These are phyloP conservation scores for Petrosia ficiformis DNA, from an alignment of 37 sponge, comb jelly and placozoan genomes.

Conservation along the genomic window DNA sequence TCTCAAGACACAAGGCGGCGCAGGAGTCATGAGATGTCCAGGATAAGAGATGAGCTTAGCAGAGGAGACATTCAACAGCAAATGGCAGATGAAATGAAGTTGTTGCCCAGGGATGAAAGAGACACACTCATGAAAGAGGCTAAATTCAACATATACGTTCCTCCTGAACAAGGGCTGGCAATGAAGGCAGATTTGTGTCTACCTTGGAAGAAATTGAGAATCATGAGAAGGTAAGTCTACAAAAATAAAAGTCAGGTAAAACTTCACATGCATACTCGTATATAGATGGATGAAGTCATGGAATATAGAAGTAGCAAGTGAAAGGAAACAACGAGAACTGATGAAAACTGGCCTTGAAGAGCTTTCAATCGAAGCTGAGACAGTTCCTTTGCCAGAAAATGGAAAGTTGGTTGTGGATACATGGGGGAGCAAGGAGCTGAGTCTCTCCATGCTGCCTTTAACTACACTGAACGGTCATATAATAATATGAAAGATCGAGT, in stretches of 20 bases:
- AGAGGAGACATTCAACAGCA: background rate
- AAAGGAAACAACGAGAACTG: slow-evolving; percentile 9
- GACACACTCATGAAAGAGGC: background rate
- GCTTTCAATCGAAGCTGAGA: slow-evolving; percentile 6
- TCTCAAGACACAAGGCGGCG: background rate
- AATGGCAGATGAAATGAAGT: background rate
- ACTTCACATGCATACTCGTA: too few relatives aligned
- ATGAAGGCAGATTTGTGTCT: slow-evolving; percentile 14
- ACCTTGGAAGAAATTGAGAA: slow-evolving; percentile 13
- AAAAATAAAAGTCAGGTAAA: too few relatives aligned
- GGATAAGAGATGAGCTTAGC: background rate
- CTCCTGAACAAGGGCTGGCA: background rate
- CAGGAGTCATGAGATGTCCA: background rate
- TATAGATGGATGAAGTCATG: slow-evolving; percentile 27
- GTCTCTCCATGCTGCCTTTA: too few relatives aligned
- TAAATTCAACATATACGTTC: background rate
- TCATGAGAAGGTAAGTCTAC: slow-evolving; percentile 25
- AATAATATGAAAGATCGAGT: too few relatives aligned
- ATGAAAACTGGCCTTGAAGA: background rate
- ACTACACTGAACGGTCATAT: too few relatives aligned
- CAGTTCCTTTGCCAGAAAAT: slow-evolving; percentile 32
- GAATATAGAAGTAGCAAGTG: slow-evolving; percentile 17
- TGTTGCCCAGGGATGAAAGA: background rate
- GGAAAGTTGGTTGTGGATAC: too few relatives aligned
- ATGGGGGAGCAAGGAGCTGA: too few relatives aligned